Evolutionary conservation across 2,113 vertebrate genomes (phyloP).

Genomic region (Apteryx owenii): DNA sequence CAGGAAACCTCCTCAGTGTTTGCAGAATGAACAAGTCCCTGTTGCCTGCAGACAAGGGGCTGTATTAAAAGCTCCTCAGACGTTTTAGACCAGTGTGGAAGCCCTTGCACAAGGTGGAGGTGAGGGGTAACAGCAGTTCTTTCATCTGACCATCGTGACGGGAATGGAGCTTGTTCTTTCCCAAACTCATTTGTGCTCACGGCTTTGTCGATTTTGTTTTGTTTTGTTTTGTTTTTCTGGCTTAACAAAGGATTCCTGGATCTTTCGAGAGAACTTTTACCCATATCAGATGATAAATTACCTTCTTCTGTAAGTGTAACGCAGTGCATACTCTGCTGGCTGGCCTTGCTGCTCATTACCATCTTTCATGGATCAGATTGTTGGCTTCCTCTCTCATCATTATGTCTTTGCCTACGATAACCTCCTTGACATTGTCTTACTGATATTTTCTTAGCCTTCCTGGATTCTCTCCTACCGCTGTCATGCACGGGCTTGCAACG

Average conservation of each 20-base stretch:
- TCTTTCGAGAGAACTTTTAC: background rate
- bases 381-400: conserved; percentile 8
- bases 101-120: background rate
- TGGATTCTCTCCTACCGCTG: background rate
- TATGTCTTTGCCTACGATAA: background rate
- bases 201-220: background rate
- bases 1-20: background rate
- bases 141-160: background rate
- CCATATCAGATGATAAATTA: conserved; percentile 12
- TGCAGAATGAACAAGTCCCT: background rate
- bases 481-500: background rate
- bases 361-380: conserved; percentile 28
- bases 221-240: background rate
- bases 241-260: background rate
- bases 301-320: background rate
- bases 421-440: conserved; percentile 8
- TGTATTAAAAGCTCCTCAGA: background rate
- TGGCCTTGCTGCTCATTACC: background rate
- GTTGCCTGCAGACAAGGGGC: background rate
- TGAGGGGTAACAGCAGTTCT: background rate
- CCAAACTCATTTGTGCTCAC: background rate
- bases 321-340: background rate
- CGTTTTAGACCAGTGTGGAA: background rate
- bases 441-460: conserved; percentile 11
- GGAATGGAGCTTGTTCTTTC: background rate